Evolutionary conservation across 2,888 invertebrate species (phyloP), one percentile per base, ranked within the genome.

Genomic region (Conus canariensis): DNA sequence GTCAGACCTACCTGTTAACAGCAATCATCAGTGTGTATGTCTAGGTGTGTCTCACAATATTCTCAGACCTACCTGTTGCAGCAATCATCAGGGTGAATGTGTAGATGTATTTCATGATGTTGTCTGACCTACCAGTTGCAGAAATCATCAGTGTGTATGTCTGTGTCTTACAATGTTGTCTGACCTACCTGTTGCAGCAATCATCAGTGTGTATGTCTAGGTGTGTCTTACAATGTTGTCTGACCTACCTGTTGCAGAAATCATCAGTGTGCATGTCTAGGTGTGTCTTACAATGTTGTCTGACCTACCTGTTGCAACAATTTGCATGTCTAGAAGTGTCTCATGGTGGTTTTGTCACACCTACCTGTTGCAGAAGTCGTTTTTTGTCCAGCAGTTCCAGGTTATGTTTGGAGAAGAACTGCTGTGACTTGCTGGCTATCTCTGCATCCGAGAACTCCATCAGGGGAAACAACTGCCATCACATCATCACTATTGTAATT

Each of bases 371-470:
- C 56, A 87, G 70, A 67, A 87, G 70, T 56, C 87, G 87, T 70
- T 87, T 87, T 25, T 87, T 87, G 22, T 87, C 87, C 67, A 87
- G 67, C 7, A 87, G 67, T 45, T 87, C 87, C 94, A 95, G 6
- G 92, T 89, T 1, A 92, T 91, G 25, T 94, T 93, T 56, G 95
- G 95, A 92, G 93, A 87, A 56, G 22, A 87, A 87, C 70, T 87
- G 87, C 59, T 85, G n/a, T 12, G 82, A 89, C 85, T 85, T 83
- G 85, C 59, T 58, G 74, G 85, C 85, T 10, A 89, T 67, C 70
- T 89, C 89, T 8, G 70, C n/a, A 6, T 85, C 30, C 12, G 85
- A 67, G n/a, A 89, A 70, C 16, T 60, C 85, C 45, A 16, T 22
- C n/a, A 89, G 9, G 22, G 87, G 87, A 6, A 45, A 60, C 70